These are phyloP conservation scores for Phymorhynchus buccinoides DNA, from an alignment of 1,140 invertebrate genomes.

Conservation along the genomic window DNA sequence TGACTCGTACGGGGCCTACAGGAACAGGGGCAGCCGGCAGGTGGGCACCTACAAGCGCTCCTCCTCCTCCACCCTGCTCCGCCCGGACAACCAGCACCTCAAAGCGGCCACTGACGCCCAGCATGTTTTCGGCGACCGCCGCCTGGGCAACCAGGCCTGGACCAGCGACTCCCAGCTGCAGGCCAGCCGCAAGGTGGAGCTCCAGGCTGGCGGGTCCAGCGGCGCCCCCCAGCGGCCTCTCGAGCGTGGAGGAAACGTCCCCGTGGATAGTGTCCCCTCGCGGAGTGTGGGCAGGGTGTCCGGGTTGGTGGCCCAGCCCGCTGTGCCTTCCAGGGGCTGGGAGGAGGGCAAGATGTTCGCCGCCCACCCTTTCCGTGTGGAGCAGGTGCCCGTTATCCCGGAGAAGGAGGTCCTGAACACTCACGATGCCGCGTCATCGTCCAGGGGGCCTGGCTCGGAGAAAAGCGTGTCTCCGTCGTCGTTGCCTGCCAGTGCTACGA, in stretches of 20 bases:
- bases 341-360: neutral
- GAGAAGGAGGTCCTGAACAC: constrained; percentile 12
- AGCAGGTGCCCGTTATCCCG: neutral
- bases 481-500: neutral
- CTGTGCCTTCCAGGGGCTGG: neutral
- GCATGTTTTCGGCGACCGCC: constrained; percentile 39
- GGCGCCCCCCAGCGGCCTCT: neutral
- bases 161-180: constrained; percentile 47
- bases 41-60: constrained; percentile 65
- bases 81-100: constrained; percentile 40
- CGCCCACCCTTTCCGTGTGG: constrained; percentile 3
- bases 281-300: constrained; percentile 4
- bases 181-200: neutral
- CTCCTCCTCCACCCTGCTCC: constrained; percentile 54
- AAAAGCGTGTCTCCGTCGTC: neutral
- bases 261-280: constrained; percentile 23
- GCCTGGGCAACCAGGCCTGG: constrained; percentile 41
- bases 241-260: constrained; percentile 29
- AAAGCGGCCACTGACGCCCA: constrained; percentile 44
- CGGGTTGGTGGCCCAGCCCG: neutral
- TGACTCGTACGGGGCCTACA: constrained; percentile 64
- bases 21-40: constrained; percentile 51
- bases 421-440: neutral
- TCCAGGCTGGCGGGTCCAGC: neutral
- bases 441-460: neutral